These are phyloP conservation scores for Alcedo quadribrachys DNA, from an alignment of 2,797 vertebrate genomes.

Conservation along the genomic window DNA sequence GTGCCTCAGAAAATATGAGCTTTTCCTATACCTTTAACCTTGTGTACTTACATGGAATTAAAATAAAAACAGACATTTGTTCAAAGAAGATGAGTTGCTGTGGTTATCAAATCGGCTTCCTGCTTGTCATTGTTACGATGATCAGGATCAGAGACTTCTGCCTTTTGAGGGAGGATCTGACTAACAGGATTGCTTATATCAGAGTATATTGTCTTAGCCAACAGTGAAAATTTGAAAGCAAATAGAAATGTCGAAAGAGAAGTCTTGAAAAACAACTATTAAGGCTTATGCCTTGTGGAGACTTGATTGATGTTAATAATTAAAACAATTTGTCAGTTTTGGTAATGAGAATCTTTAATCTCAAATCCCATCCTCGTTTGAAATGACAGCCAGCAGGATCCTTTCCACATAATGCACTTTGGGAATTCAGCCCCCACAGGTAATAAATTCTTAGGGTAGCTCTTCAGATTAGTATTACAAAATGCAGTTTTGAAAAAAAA, in stretches of 20 bases:
- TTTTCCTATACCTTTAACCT: not conserved
- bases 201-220: not conserved
- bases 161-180: not conserved
- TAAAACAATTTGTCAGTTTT: constrained; percentile 49
- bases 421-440: not conserved
- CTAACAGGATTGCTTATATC: constrained; percentile 12
- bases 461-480: not conserved
- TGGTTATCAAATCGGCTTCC: not conserved
- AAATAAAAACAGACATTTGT: not conserved
- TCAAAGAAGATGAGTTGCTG: not conserved
- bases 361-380: not conserved
- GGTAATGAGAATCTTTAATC: constrained; percentile 40
- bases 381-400: constrained; percentile 22
- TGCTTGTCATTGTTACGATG: not conserved
- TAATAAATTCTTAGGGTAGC: constrained; percentile 15
- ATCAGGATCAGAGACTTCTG: not conserved
- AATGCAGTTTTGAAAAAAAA: not conserved
- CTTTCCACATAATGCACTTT: not conserved
- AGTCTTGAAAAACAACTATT: constrained; percentile 25
- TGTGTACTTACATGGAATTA: not conserved
- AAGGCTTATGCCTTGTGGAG: constrained; percentile 14
- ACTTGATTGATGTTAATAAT: constrained; percentile 53
- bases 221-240: constrained; percentile 31
- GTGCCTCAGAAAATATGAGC: not conserved
- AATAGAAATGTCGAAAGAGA: constrained; percentile 20